Evolutionary conservation across 2,113 vertebrate genomes (phyloP).

Genomic region (Myiozetetes cayanensis): DNA sequence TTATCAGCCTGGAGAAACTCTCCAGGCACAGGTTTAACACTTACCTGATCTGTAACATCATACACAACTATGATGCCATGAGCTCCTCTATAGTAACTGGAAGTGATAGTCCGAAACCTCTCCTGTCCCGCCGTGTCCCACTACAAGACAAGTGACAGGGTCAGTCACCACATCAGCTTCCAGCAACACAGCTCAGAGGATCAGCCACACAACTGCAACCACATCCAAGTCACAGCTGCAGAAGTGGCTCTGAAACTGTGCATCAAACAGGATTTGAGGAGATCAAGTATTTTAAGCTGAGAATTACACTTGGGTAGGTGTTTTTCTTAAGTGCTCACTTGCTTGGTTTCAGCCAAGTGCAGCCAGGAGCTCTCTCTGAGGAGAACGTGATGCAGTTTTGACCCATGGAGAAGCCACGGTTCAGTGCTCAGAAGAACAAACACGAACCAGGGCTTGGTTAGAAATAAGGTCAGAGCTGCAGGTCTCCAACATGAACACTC

Average conservation of each 20-base stretch:
- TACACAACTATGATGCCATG: constrained; percentile 98
- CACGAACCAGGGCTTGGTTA: not conserved
- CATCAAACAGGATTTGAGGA: not conserved
- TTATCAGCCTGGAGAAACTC: not conserved
- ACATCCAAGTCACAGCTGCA: not conserved
- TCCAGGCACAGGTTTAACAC: not conserved
- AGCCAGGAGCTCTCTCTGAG: not conserved
- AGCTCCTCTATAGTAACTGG: constrained; percentile 98
- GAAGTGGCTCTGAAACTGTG: not conserved
- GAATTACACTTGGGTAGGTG: not conserved
- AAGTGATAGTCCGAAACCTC: constrained; percentile 96
- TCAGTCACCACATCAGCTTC: not conserved
- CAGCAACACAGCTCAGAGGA: not conserved
- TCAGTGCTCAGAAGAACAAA: not conserved
- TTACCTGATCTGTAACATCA: constrained; percentile 96
- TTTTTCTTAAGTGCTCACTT: not conserved
- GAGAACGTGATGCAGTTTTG: not conserved
- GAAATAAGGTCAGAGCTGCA: not conserved
- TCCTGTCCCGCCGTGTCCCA: constrained; percentile 98
- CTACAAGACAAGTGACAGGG: constrained; percentile 66
- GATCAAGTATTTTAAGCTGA: rapidly evolving
- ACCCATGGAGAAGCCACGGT: not conserved
- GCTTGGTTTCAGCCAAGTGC: not conserved
- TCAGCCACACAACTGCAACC: not conserved
- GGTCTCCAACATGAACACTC: not conserved